phyloP scores from a whole-genome alignment of 1,140 invertebrate genomes.

The Neodiprion pinetum region DNA sequence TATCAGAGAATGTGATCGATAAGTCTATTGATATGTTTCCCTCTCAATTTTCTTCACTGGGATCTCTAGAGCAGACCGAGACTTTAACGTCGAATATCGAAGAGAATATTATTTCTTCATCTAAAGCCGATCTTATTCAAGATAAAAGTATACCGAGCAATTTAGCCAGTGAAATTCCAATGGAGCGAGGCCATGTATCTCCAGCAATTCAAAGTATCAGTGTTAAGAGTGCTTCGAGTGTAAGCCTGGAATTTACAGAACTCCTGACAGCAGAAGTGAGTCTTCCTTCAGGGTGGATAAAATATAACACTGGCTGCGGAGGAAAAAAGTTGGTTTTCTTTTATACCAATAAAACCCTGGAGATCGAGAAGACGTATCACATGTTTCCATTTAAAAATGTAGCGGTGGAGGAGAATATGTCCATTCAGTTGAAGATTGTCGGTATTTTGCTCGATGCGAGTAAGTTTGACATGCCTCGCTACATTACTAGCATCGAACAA shows the following conservation, averaged over 20 bases:
- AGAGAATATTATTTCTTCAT: not conserved
- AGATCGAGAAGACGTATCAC: not conserved
- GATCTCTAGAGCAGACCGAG: not conserved
- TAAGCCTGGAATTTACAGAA: not conserved
- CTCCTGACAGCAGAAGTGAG: not conserved
- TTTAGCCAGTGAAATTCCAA: not conserved
- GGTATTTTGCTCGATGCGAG: not conserved
- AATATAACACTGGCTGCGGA: not conserved
- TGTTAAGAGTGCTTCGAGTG: not conserved
- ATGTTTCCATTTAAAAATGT: conserved; percentile 1
- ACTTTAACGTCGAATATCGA: not conserved
- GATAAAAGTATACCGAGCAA: not conserved
- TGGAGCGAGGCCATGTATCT: no score
- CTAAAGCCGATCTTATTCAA: not conserved
- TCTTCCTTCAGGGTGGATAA: conserved; percentile 8
- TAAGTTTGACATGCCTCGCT: conserved; percentile 7
- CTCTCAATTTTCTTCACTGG: no score
- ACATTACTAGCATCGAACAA: not conserved
- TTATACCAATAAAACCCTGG: not conserved
- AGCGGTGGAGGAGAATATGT: conserved; percentile 1
- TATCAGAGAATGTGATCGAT: no score
- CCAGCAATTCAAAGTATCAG: no score
- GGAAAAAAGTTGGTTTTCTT: conserved; percentile 10
- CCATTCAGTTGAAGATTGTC: not conserved
- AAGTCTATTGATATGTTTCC: no score